Base-by-base conservation (phyloP, 64 coral and sea anemone genomes). In the Catalaphyllia jardinei region DNA sequence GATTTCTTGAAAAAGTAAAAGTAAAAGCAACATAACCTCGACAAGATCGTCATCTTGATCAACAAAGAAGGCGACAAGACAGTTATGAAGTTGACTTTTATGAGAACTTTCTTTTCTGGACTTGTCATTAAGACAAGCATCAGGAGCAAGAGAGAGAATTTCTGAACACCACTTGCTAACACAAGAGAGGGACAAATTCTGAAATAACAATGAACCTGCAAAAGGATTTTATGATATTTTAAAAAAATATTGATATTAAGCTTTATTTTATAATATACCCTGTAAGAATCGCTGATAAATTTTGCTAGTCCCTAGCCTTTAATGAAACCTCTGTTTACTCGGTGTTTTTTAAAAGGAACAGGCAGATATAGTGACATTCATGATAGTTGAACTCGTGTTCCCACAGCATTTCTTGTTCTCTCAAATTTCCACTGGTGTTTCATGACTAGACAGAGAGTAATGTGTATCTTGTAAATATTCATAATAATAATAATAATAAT, bases 41-140 rank as follows among this genome's bases (percentile, higher is more conserved):
- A 98, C 65, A 88, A 98, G 87, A 62, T 98, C 87, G 79, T 98
- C 93, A 88, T 98, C 96, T 93, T 98, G 96, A 72, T 98, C 96
- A 73, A 91, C 73, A 82, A 98, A 98, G 24, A 95, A 22, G 11
- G 87, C 49, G 27, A 94, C 67, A 35, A 96, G 52, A 39, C 31
- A 24, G 69, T 29, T 52, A 10, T 20, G 38, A 33, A 77, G 51
- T 46, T 72, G 71, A 52, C 73, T 24, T 60, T 76, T 63, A 28
- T 13, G 73, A 6, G 27, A 84, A 22, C 24, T 80, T 49, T 54
- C 60, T 18, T 73, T 52, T n/a, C 20, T 50, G 11, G 19, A 57
- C 29, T 75, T 60, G 10, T 33, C 71, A 73, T 62, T 73, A 8
- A 25, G 16, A 42, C 18, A 31, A 31, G 72, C 15, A 35, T 14